Percentiles rank a stretch among this genome's conserved stretches.
These are phyloP conservation scores for Triops longicaudatus DNA, from an alignment of 1,140 invertebrate species.

Conservation along the genomic window DNA sequence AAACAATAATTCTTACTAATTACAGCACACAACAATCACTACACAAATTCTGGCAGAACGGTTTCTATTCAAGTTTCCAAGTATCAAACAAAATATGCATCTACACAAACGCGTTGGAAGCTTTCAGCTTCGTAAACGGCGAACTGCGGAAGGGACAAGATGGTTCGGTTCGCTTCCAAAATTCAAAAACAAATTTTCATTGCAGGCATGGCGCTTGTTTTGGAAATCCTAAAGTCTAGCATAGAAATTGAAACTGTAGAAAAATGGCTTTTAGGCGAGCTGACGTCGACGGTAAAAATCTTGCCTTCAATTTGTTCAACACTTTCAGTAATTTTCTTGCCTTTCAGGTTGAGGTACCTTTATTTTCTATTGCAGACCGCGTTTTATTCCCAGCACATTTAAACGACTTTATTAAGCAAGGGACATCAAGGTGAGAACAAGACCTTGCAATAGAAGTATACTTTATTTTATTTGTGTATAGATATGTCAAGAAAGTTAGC, in stretches of 20 bases:
- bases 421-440: constrained; percentile 16
- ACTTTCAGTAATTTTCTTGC: background rate
- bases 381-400: constrained; percentile 17
- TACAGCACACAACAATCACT: background rate
- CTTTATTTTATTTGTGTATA: background rate
- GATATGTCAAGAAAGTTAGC: background rate
- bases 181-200: background rate
- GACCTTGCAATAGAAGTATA: background rate
- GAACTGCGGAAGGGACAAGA: background rate
- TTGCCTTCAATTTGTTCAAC: background rate
- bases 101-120: background rate
- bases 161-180: background rate
- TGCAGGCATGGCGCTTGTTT: constrained; percentile 9
- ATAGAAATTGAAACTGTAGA: background rate
- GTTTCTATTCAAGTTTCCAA: background rate
- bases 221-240: background rate
- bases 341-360: background rate
- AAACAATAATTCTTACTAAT: background rate
- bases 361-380: background rate
- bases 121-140: background rate
- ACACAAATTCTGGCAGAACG: background rate
- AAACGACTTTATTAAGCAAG: constrained; percentile 20
- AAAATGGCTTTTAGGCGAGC: background rate
- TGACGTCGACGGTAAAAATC: background rate
- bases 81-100: background rate